Conservation (phyloP, 2,113 vertebrate species). For the Pteropus alecto region DNA sequence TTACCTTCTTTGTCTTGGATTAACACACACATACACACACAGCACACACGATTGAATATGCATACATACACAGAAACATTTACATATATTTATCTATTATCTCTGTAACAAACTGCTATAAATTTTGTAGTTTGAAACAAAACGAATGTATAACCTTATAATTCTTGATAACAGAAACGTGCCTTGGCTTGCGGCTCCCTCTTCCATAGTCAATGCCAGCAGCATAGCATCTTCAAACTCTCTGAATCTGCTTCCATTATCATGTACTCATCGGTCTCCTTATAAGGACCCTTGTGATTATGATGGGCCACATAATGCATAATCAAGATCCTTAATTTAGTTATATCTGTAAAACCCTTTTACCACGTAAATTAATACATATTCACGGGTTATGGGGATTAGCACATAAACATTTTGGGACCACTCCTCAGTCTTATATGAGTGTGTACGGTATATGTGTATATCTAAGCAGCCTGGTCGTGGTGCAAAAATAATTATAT, state of each 20-base stretch:
- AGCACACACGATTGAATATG: neutral
- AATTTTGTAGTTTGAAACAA: neutral
- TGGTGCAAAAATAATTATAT: neutral
- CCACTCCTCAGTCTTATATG: neutral
- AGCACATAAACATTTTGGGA: neutral
- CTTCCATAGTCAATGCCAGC: neutral
- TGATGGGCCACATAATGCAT: neutral
- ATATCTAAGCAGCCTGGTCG: neutral
- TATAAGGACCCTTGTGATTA: neutral
- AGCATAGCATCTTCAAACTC: neutral
- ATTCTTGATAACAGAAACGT: neutral
- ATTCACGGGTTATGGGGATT: neutral
- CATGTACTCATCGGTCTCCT: neutral
- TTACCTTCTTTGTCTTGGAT: neutral
- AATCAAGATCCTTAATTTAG: neutral
- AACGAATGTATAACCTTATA: neutral
- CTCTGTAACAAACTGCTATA: neutral
- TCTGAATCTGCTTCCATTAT: neutral
- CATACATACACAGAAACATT: no score
- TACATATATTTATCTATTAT: neutral
- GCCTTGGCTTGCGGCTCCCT: neutral
- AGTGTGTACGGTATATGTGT: neutral
- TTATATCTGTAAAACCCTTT: neutral
- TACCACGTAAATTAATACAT: neutral
- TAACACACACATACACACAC: neutral